Percentiles rank a stretch among this genome's conserved stretches.
Evolutionary conservation across 2,113 vertebrate species (phyloP).

Genomic region (Cyanocitta stelleri): DNA sequence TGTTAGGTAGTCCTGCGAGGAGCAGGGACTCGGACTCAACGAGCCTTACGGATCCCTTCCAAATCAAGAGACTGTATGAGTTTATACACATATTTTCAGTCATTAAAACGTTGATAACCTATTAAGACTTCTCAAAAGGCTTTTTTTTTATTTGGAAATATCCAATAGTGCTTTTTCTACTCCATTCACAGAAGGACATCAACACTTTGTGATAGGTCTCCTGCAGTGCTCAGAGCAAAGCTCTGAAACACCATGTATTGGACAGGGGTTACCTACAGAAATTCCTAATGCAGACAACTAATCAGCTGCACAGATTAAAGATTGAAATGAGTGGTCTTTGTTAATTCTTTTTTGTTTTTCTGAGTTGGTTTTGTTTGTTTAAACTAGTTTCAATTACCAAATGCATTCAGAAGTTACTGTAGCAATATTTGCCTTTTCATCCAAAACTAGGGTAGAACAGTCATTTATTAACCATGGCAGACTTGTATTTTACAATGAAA

Average conservation of each 20-base stretch:
- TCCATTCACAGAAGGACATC: background rate
- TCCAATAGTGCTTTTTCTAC: background rate
- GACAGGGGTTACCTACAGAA: background rate
- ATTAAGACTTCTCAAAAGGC: background rate
- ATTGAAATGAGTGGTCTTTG: background rate
- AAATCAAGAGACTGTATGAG: background rate
- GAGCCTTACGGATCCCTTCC: background rate
- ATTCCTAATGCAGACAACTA: background rate
- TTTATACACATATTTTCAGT: background rate
- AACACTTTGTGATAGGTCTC: background rate
- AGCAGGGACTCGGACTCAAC: fast-evolving
- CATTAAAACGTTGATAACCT: background rate
- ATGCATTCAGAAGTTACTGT: background rate
- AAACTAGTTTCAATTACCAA: background rate
- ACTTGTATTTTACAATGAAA: background rate
- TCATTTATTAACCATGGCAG: background rate
- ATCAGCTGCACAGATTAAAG: background rate
- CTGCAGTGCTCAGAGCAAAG: background rate
- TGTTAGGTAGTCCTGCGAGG: fast-evolving
- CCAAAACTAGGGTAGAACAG: background rate
- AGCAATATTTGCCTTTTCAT: background rate
- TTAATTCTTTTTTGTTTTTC: background rate
- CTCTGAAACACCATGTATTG: background rate
- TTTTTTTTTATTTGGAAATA: background rate
- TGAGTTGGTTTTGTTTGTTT: background rate